Percentiles rank a stretch among this genome's conserved stretches.
Conservation (phyloP, 2,797 vertebrate species). For the Ctenopoma multispine region DNA sequence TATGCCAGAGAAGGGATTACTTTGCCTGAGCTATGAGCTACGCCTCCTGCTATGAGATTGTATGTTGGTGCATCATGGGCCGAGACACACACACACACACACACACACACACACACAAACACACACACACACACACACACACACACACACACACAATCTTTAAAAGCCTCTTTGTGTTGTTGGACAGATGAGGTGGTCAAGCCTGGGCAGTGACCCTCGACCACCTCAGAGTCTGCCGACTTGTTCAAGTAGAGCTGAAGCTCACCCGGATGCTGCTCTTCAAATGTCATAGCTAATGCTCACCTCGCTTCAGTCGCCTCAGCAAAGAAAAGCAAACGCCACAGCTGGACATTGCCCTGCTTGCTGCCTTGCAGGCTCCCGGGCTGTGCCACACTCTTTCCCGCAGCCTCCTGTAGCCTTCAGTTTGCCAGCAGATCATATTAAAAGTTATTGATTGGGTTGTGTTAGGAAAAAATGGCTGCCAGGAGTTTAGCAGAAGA, state of each 20-base stretch:
- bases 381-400: slow-evolving; percentile 7
- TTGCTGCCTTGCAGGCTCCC: slow-evolving; percentile 18
- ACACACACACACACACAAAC: too few species aligned
- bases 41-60: slow-evolving; percentile 33
- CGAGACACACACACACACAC: slow-evolving; percentile 16
- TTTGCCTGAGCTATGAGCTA: slow-evolving; percentile 11
- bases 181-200: slow-evolving; percentile 55
- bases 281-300: slow-evolving; percentile 63
- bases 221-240: slow-evolving; percentile 32
- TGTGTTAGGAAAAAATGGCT: slow-evolving; percentile 62
- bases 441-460: slow-evolving; percentile 73
- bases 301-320: slow-evolving; percentile 41
- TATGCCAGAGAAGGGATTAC: slow-evolving; percentile 38
- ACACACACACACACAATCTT: too few species aligned
- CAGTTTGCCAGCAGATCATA: slow-evolving; percentile 57
- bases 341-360: slow-evolving; percentile 30
- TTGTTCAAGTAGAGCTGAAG: slow-evolving; percentile 14
- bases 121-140: too few species aligned
- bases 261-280: slow-evolving; percentile 32
- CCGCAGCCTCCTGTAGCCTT: slow-evolving; percentile 29
- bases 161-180: slow-evolving; percentile 50
- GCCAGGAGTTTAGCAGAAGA: slow-evolving; percentile 59
- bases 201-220: slow-evolving; percentile 57
- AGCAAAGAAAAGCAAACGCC: slow-evolving; percentile 13
- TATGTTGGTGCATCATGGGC: slow-evolving; percentile 43